Evolutionary conservation across 2,888 invertebrate genomes (phyloP).

Genomic region (Gibbula magus): DNA sequence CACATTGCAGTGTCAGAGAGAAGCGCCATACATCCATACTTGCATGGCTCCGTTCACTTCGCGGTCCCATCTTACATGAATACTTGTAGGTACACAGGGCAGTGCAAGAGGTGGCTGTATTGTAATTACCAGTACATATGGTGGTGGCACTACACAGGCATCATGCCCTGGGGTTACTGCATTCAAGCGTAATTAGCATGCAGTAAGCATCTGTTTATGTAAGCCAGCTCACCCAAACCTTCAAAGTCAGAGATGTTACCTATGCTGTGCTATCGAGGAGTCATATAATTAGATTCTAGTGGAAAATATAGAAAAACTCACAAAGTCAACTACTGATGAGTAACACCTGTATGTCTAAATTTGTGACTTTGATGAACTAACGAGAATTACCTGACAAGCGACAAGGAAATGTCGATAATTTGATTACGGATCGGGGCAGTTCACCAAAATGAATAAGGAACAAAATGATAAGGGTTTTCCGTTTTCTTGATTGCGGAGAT

Average conservation of each 20-base stretch:
- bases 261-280: neutral
- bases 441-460: too few species aligned
- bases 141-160: neutral
- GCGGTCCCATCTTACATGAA: too few species aligned
- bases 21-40: too few species aligned
- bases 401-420: too few species aligned
- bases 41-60: too few species aligned
- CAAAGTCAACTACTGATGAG: neutral
- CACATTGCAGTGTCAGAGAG: too few species aligned
- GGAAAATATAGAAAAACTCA: conserved; percentile 8
- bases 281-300: conserved; percentile 6
- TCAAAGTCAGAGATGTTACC: neutral
- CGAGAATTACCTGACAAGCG: conserved; percentile 3
- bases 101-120: neutral
- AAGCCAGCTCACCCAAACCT: neutral
- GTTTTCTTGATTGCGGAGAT: too few species aligned
- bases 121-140: conserved; percentile 14
- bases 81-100: too few species aligned
- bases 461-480: too few species aligned
- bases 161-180: neutral
- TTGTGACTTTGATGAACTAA: conserved; percentile 16
- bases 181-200: conserved; percentile 15
- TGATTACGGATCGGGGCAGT: too few species aligned
- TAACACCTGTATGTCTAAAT: neutral
- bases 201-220: conserved; percentile 22